These are phyloP conservation scores for Discoglossus pictus DNA, from an alignment of 2,797 vertebrate genomes.

Conservation along the genomic window DNA sequence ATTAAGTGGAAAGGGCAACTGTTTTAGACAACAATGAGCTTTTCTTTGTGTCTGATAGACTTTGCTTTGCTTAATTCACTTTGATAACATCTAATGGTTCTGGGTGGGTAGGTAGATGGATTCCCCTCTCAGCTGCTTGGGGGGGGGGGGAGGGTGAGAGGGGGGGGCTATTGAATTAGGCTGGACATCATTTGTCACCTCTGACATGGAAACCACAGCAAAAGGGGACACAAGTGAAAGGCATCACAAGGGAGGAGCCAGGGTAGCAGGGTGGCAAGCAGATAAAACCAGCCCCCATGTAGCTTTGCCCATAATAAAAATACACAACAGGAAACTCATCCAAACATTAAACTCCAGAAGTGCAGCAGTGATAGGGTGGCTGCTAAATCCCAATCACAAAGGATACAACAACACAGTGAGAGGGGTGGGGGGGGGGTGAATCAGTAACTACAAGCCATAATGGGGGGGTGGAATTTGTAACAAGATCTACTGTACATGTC, in stretches of 20 bases:
- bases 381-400: background rate
- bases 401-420: background rate
- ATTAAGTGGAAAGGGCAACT: background rate
- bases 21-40: slow-evolving; percentile 30
- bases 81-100: slow-evolving; percentile 36
- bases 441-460: too few species aligned
- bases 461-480: too few species aligned
- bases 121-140: slow-evolving; percentile 8
- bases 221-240: slow-evolving; percentile 40
- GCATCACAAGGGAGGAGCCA: slow-evolving; percentile 70
- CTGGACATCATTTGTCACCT: slow-evolving; percentile 31
- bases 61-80: slow-evolving; percentile 28
- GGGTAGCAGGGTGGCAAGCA: slow-evolving; percentile 56
- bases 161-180: slow-evolving; percentile 23
- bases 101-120: slow-evolving; percentile 16
- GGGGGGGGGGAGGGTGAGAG: slow-evolving; percentile 19
- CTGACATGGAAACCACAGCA: slow-evolving; percentile 27
- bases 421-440: background rate
- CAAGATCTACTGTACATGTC: too few species aligned
- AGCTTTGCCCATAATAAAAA: slow-evolving; percentile 29
- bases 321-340: background rate
- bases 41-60: slow-evolving; percentile 30
- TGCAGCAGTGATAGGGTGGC: slow-evolving; percentile 22
- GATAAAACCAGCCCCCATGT: slow-evolving; percentile 64
- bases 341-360: slow-evolving; percentile 1